Percentiles rank a stretch among this genome's conserved stretches.
Evolutionary conservation across 2,888 invertebrate genomes (phyloP).

Genomic region (Dorcus parallelipipedus): DNA sequence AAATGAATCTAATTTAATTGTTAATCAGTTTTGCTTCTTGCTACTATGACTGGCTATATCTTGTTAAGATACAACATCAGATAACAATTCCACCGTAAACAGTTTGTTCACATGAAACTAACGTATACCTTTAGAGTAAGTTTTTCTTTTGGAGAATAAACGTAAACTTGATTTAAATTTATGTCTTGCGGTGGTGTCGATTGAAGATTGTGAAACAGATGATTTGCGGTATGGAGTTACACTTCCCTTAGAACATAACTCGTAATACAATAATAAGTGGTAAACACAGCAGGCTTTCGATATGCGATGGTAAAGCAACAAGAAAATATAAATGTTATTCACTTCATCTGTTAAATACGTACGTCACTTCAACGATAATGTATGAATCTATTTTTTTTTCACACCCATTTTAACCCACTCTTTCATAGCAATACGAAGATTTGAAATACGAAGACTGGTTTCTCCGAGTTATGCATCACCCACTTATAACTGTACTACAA

Average conservation of each 20-base stretch:
- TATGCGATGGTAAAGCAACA: conserved; percentile 17
- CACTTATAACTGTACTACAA: too few relatives aligned
- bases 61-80: neutral
- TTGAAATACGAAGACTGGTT: too few relatives aligned
- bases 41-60: neutral
- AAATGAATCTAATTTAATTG: neutral
- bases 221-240: conserved; percentile 28
- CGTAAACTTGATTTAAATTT: conserved; percentile 22
- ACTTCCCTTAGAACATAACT: conserved; percentile 30
- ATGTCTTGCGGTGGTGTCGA: conserved; percentile 29
- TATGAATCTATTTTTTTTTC: too few relatives aligned
- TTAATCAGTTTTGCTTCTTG: neutral
- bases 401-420: too few relatives aligned
- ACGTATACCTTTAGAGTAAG: neutral
- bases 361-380: too few relatives aligned
- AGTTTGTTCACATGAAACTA: neutral
- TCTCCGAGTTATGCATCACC: too few relatives aligned
- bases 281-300: conserved; percentile 29
- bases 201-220: conserved; percentile 32
- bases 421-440: too few relatives aligned
- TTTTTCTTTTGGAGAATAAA: neutral
- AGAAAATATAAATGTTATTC: too few relatives aligned
- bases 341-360: too few relatives aligned
- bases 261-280: conserved; percentile 33
- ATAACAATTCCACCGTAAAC: neutral